Conservation (phyloP, 2,113 vertebrate species). For the Triplophysa dalaica region DNA sequence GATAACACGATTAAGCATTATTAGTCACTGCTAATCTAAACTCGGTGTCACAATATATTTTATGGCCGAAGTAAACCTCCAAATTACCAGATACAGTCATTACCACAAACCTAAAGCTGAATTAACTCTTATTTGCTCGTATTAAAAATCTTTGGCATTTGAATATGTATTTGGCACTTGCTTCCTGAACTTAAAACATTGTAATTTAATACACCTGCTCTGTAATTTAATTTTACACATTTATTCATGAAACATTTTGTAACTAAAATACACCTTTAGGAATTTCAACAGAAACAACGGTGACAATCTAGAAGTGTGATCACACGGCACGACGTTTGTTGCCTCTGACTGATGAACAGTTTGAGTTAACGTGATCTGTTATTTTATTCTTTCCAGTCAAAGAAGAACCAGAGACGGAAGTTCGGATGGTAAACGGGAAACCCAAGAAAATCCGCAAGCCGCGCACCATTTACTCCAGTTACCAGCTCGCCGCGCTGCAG, state of each 20-base stretch:
- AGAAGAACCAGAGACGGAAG: constrained; percentile 94
- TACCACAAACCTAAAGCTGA: not conserved
- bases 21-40: not conserved
- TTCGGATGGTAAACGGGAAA: constrained; percentile 98
- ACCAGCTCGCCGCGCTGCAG: constrained; percentile 95
- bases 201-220: no score
- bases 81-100: not conserved
- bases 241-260: no score
- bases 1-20: constrained; percentile 14
- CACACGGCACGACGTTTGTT: no score
- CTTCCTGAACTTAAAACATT: not conserved
- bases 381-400: constrained; percentile 75
- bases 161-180: not conserved
- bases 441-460: constrained; percentile 99
- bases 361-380: not conserved
- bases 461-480: constrained; percentile 97
- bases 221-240: no score
- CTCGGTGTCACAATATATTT: not conserved
- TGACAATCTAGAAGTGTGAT: no score
- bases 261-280: no score
- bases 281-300: no score
- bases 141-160: not conserved
- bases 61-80: not conserved
- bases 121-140: not conserved
- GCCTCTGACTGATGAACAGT: not conserved